Percentiles rank a stretch among this genome's conserved stretches.
These are phyloP conservation scores for Horisme vitalbata DNA, from an alignment of 2,888 invertebrate species.

Conservation along the genomic window DNA sequence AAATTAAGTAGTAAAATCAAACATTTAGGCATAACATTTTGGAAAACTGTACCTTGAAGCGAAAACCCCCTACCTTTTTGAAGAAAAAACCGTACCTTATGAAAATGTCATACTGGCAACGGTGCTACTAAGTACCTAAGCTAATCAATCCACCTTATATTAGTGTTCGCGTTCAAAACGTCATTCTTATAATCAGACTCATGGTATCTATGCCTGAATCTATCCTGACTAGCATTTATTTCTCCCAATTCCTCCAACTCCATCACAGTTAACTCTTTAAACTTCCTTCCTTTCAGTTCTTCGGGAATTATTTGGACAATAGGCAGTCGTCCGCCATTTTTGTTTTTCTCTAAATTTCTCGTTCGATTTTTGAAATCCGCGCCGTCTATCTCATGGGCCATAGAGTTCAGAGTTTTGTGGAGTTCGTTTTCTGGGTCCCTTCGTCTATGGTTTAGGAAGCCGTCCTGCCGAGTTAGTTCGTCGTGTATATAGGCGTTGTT, in stretches of 20 bases:
- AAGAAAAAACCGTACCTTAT: too few species aligned
- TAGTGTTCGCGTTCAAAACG: slow-evolving; percentile 43
- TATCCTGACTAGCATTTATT: slow-evolving; percentile 61
- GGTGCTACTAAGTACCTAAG: not conserved
- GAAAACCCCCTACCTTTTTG: too few species aligned
- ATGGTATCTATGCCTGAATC: slow-evolving; percentile 62
- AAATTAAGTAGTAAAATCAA: too few species aligned
- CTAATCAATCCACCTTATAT: slow-evolving; percentile 63
- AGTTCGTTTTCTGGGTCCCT: slow-evolving; percentile 62
- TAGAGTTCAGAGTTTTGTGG: slow-evolving; percentile 61
- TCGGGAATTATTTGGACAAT: slow-evolving; percentile 45
- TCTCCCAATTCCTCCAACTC: slow-evolving; percentile 63
- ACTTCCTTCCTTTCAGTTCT: slow-evolving; percentile 57
- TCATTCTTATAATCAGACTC: slow-evolving; percentile 64
- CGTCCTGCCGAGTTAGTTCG: slow-evolving; percentile 43
- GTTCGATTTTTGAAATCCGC: slow-evolving; percentile 32
- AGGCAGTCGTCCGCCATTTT: slow-evolving; percentile 25
- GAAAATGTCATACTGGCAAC: too few species aligned
- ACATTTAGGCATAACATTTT: too few species aligned
- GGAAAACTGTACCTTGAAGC: too few species aligned
- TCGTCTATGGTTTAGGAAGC: slow-evolving; percentile 62
- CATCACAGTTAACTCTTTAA: slow-evolving; percentile 56
- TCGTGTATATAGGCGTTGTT: slow-evolving; percentile 54
- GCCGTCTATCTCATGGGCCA: slow-evolving; percentile 59
- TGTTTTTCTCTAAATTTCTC: slow-evolving; percentile 8